Base-by-base conservation (phyloP, 2,888 invertebrate species). In the Drosophila kuntzei region DNA sequence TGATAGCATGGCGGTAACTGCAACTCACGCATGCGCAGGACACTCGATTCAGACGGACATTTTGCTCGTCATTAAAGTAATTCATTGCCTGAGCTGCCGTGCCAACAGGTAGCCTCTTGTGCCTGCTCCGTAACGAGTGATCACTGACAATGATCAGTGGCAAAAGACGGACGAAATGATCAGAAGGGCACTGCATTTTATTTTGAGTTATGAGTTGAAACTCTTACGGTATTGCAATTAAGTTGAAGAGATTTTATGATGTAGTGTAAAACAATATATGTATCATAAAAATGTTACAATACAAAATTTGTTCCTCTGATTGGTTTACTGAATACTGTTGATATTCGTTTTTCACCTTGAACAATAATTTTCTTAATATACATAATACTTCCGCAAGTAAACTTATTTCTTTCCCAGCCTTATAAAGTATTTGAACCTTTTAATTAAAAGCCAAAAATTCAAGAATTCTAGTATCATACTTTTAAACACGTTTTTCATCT, bases 31-130 rank as follows among this genome's bases (percentile, higher is more conserved):
- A 80, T 69, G 64, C 50, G 67, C 76, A 80, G 78, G 79, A 72
- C 70, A 53, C 12, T 46, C 37, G 39, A 27, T 9, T 9, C 27
- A 18, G 18, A 29, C 25, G 49, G 61, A 73, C 73, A 60, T 44
- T 67, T 67, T 60, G 66, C 80, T 83, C 80, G 77, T 83, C 87
- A 85, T 86, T 86, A 87, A 83, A 78, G 72, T 81, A 85, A 86
- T 87, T 87, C 86, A 87, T 87, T 87, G 81, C 71, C 41, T 2
- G 60, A 43, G 66, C 65, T 65, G 73, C 79, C 37, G 71, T 53
- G 61, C 71, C 76, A 84, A 86, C 84, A 86, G 86, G 85, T 84
- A 84, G 84, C 80, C 53, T 60, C 62, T 58, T 54, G 60, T 41
- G 57, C 39, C 41, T 39, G 60, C 51, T n/a, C 4, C 37, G 22